Evolutionary conservation across 2,797 vertebrate genomes (phyloP), one percentile per base, ranked within the genome.

Genomic region (Phrynocephalus forsythii): DNA sequence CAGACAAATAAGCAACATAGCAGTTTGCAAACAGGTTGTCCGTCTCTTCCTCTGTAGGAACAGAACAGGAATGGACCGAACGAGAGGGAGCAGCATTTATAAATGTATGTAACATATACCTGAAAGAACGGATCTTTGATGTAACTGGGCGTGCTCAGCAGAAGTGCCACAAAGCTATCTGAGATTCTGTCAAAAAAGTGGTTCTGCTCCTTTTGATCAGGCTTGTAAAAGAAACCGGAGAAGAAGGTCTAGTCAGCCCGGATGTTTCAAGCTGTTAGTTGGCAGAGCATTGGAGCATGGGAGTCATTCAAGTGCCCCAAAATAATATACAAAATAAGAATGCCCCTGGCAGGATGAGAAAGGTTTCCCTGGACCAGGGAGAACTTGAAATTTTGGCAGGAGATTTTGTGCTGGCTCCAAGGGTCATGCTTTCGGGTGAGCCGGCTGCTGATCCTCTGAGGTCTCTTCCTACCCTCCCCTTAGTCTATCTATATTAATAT

Each of bases 131-230:
- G 38, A 87, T 96, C 95, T 79, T 96, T 95, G 26, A 84, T 79
- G 88, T 88, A 69, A 72, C 69, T 20, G 6, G 93, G 92, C 91
- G 95, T 78, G 88, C 68, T 92, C 89, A 94, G 90, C 85, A 97
- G 95, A 93, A 94, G 92, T 56, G 69, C 67, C 85, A 95, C 92
- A 92, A 96, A 97, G 79, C 86, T 95, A 87, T 94, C 93, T 88
- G 93, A 87, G 90, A 95, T 95, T 93, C 90, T 94, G 56, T 95
- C 95, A 93, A 96, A 97, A 11, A 96, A 91, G 5, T 11, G 83
- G 88, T 95, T 93, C 94, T 96, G 85, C 90, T 93, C 93, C 88
- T 92, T 79, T 91, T 83, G 84, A 75, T 96, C 91, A 93, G 95
- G 94, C 94, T 96, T 87, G 79, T 91, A 94, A 94, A 24, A 72